Base-by-base conservation (phyloP, 2,797 vertebrate genomes). In the Trachurus trachurus region DNA sequence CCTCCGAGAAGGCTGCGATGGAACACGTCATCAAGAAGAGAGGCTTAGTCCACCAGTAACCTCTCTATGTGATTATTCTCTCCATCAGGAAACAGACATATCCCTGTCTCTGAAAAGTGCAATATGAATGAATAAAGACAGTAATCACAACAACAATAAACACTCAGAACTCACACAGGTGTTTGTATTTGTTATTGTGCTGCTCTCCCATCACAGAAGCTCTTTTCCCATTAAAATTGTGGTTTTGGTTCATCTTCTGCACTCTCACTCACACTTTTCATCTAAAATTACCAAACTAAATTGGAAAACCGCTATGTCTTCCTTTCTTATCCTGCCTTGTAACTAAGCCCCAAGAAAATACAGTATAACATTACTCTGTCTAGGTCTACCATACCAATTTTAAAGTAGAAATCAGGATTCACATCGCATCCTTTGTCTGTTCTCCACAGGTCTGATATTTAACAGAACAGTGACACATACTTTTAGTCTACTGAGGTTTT, bases 11-110 rank as follows among this genome's bases (percentile, higher is more conserved):
- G 0, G 91, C 96, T 19, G 90, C 92, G 37, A 76, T 98, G 82
- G 97, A 98, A 85, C 97, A 97, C 49, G 21, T 98, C 86, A 95
- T 90, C 1, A 94, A 87, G 82, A 97, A 97, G 91, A 89, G 74
- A 47, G 66, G 87, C 62, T 66, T 92, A 0, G 63, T 79, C 63
- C 1, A 21, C 31, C 0, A 91, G 26, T 95, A 96, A 57, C 67
- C 82, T 42, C 29, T 76, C 64, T 26, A 10, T 63, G 44, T 86
- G 7, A 37, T 37, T 62, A 82, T 78, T 87, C 52, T 39, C 34
- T 3, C 5, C 26, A 66, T 29, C 37, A 72, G 53, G 42, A 74
- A 26, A 17, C 4, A 39, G 39, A 47, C 6, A 21, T 44, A 45
- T 8, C 39, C 52, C 8, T 71, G 29, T 73, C 13, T 66, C 54